Evolutionary conservation across 2,113 vertebrate species (phyloP).

Genomic region (Saimiri boliviensis): DNA sequence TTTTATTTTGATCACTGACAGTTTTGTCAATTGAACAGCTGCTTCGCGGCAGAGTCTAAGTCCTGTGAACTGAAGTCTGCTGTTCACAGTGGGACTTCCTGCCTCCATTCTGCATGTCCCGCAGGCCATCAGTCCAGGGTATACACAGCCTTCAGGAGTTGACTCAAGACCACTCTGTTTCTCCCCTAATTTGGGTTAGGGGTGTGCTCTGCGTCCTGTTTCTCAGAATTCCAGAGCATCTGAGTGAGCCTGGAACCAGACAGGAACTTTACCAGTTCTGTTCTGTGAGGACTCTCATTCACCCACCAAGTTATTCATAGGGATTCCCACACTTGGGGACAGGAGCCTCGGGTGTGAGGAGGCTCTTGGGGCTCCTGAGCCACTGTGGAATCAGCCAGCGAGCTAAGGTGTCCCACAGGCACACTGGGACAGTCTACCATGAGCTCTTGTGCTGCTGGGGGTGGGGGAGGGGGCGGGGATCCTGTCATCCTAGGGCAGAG

Average conservation of each 20-base stretch:
- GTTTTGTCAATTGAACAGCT: background rate
- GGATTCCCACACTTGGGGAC: background rate
- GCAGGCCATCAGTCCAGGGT: background rate
- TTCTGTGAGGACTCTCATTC: constrained; percentile 8
- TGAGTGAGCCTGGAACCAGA: background rate
- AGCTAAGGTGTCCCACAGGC: constrained; percentile 74
- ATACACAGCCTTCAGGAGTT: background rate
- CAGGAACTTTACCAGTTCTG: background rate
- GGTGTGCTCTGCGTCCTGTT: background rate
- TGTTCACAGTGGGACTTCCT: background rate
- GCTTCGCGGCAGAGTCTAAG: background rate
- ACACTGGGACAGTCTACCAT: constrained; percentile 17
- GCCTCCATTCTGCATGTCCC: too few relatives aligned
- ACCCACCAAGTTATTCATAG: constrained; percentile 60
- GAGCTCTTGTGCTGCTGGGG: constrained; percentile 35
- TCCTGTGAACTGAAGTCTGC: background rate
- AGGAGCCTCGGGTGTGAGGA: background rate
- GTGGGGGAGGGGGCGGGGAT: too few relatives aligned
- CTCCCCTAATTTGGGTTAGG: background rate
- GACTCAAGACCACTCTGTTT: background rate
- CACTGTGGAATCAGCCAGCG: constrained; percentile 64
- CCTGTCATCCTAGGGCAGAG: background rate
- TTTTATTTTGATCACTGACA: background rate
- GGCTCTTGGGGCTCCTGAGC: constrained; percentile 46
- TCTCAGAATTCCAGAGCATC: background rate